Percentiles rank a stretch among this genome's conserved stretches.
These are phyloP conservation scores for Delphinapterus leucas DNA, from an alignment of 2,113 vertebrate species.

Conservation along the genomic window DNA sequence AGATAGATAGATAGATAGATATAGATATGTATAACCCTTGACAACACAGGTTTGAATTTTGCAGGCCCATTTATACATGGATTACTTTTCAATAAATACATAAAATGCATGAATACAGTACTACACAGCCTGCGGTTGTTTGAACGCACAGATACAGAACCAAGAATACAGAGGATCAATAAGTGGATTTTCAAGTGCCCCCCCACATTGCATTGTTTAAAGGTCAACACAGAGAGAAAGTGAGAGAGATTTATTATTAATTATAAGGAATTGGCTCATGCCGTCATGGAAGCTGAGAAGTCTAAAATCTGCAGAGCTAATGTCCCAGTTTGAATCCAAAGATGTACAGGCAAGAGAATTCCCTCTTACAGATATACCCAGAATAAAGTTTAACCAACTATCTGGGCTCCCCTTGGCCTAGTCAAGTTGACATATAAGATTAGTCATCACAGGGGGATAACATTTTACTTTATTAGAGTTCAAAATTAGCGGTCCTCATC, in stretches of 20 bases:
- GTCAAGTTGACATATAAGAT: neutral
- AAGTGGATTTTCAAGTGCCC: neutral
- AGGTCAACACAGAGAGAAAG: neutral
- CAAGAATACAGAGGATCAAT: neutral
- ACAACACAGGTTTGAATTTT: neutral
- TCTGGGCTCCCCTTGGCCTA: neutral
- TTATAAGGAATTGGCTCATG: neutral
- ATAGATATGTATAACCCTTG: neutral
- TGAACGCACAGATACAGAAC: neutral
- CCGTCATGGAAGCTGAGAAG: neutral
- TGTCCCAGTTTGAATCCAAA: neutral
- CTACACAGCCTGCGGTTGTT: neutral
- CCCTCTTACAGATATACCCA: neutral
- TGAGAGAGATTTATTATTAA: neutral
- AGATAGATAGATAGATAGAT: too few species aligned
- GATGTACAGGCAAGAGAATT: neutral
- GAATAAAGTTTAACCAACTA: neutral
- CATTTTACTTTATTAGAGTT: neutral
- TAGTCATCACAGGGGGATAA: neutral
- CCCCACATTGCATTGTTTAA: neutral
- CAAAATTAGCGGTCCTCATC: neutral
- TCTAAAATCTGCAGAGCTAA: neutral
- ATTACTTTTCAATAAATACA: neutral
- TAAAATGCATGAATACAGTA: neutral
- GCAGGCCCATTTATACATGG: neutral